Evolutionary conservation across 1,140 invertebrate species (phyloP), one percentile per base, ranked within the genome.

Genomic region (Dinoponera quadriceps): DNA sequence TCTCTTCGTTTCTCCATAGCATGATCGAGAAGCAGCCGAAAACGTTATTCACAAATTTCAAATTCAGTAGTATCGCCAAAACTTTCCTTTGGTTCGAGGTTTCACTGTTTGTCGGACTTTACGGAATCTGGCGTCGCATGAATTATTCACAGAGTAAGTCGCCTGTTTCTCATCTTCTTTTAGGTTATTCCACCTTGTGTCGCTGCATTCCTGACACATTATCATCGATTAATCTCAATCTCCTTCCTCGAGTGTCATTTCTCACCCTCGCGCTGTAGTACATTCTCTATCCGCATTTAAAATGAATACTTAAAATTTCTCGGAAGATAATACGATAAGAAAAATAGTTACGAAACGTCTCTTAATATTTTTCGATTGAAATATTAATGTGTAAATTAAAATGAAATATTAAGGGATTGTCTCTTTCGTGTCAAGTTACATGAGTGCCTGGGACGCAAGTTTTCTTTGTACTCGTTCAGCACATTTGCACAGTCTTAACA

Each of bases 71-170:
- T 4, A 22, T 25, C 11, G 1, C 66, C 3, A 90, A 90, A 72
- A 18, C 22, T 0, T 0, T 91, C 0, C n/a, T n/a, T 0, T 92
- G 29, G 0, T 87, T 88, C 13, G 92, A 93, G 83, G 7, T 88
- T 14, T n/a, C 38, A 63, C 0, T 84, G 0, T 73, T 93, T 11
- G 1, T 74, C 18, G 86, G 81, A 38, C 73, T 90, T 0, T 94
- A 92, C 60, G 55, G 29, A 38, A 16, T 91, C 49, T 94, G 92
- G 92, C 48, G 59, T 57, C 71, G 85, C 54, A 90, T 94, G 92
- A 93, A 92, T 72, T 82, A 69, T 3, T 94, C 92, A 14, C 90
- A 90, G 90, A 91, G 94, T 94, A 72, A 91, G 88, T 92, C 48
- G 18, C 16, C 55, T 27, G 18, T 44, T 13, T 4, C 20, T 14